Conservation (phyloP, 2,113 vertebrate genomes). For the Dermatemys mawii region DNA sequence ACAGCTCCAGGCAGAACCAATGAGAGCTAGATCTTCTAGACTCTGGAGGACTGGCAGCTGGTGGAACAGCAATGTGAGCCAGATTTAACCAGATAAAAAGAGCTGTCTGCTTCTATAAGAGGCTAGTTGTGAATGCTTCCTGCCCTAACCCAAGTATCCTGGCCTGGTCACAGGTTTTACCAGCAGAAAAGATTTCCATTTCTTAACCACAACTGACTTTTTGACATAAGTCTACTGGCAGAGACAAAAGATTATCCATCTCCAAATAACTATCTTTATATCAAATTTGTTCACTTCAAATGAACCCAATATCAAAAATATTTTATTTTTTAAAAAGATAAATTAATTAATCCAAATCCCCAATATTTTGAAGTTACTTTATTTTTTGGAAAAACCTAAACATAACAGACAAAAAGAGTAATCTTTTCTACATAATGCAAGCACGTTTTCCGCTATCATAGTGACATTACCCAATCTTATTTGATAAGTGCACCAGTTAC, state of each 20-base stretch:
- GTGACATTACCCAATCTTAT: background rate
- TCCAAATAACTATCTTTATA: conserved; percentile 50
- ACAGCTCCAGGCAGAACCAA: too few relatives aligned
- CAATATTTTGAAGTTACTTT: background rate
- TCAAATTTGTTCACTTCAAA: conserved; percentile 43
- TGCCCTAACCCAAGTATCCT: too few relatives aligned
- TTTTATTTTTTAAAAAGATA: conserved; percentile 48
- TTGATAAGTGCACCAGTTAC: background rate
- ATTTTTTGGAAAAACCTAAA: background rate
- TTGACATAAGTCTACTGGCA: conserved; percentile 60
- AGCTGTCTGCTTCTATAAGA: too few relatives aligned
- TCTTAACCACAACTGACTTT: conserved; percentile 74
- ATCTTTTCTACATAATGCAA: background rate
- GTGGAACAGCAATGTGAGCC: too few relatives aligned
- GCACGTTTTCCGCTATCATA: background rate
- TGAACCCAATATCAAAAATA: conserved; percentile 28
- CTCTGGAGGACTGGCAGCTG: too few relatives aligned
- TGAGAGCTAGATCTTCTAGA: too few relatives aligned
- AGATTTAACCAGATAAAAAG: too few relatives aligned
- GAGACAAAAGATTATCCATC: conserved; percentile 47
- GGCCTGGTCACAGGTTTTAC: too few relatives aligned
- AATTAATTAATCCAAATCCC: background rate
- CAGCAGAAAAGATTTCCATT: conserved; percentile 78
- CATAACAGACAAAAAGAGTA: background rate
- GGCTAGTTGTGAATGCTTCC: too few relatives aligned